Conservation (phyloP, 1,140 invertebrate genomes). For the Nephotettix cincticeps region DNA sequence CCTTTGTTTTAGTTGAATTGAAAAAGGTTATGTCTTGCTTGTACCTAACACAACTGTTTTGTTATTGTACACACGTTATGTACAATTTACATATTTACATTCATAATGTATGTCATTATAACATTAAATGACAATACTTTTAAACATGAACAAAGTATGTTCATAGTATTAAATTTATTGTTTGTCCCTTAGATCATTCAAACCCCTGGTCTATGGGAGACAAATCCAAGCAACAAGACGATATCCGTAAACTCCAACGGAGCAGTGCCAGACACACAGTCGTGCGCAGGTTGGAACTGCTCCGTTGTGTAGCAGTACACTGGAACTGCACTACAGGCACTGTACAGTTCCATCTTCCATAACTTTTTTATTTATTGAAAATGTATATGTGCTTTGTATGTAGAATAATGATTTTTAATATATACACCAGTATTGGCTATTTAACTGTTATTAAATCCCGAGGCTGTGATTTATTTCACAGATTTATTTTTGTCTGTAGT, state of each 20-base stretch:
- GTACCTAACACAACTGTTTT: background rate
- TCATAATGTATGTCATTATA: background rate
- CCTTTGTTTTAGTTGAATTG: background rate
- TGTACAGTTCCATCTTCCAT: no score
- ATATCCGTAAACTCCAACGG: background rate
- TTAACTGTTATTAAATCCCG: no score
- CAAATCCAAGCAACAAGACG: background rate
- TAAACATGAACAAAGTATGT: background rate
- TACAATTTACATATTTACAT: background rate
- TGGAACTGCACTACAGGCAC: no score
- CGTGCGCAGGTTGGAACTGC: background rate
- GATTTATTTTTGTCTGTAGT: no score
- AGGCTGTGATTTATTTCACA: no score
- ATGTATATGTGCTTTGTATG: no score
- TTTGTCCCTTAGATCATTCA: conserved; percentile 54
- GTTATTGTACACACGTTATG: background rate
- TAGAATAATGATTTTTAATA: no score
- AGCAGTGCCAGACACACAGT: background rate
- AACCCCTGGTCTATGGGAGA: conserved; percentile 61
- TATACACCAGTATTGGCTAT: no score
- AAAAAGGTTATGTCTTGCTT: background rate
- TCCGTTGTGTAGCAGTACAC: background rate
- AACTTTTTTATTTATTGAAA: no score
- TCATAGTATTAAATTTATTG: background rate
- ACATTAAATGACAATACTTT: background rate